Evolutionary conservation across 1,140 invertebrate genomes (phyloP).

Genomic region (Holotrichia oblita): DNA sequence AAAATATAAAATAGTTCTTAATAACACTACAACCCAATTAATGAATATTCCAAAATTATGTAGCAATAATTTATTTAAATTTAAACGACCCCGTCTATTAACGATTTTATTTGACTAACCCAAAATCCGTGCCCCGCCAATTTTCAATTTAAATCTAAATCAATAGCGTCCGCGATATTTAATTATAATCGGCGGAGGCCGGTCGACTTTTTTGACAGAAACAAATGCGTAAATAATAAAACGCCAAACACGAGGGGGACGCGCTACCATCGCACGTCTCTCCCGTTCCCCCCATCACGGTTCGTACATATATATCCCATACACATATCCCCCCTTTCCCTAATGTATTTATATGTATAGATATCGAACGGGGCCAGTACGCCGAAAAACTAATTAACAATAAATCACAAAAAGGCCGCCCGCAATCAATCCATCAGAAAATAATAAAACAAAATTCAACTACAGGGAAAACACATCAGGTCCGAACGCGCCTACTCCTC

Average conservation of each 20-base stretch:
- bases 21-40: no score
- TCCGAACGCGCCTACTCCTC: not conserved
- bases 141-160: slow-evolving; percentile 18
- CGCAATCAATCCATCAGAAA: slow-evolving; percentile 58
- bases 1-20: no score
- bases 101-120: no score
- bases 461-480: slow-evolving; percentile 57
- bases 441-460: slow-evolving; percentile 59
- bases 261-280: not conserved
- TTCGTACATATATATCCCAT: not conserved
- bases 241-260: not conserved
- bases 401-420: slow-evolving; percentile 39
- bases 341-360: not conserved
- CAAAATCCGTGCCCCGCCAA: not conserved
- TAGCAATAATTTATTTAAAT: no score
- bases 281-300: not conserved
- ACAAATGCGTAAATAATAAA: slow-evolving; percentile 21
- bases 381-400: slow-evolving; percentile 40
- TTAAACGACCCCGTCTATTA: no score
- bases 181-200: not conserved
- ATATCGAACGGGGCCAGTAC: slow-evolving; percentile 3
- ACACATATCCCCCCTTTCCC: not conserved
- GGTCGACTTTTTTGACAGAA: not conserved
- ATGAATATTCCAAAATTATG: no score
- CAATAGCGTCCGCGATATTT: slow-evolving; percentile 11